These are phyloP conservation scores for Temnothorax curvispinosus DNA, from an alignment of 1,140 invertebrate species.

Conservation along the genomic window DNA sequence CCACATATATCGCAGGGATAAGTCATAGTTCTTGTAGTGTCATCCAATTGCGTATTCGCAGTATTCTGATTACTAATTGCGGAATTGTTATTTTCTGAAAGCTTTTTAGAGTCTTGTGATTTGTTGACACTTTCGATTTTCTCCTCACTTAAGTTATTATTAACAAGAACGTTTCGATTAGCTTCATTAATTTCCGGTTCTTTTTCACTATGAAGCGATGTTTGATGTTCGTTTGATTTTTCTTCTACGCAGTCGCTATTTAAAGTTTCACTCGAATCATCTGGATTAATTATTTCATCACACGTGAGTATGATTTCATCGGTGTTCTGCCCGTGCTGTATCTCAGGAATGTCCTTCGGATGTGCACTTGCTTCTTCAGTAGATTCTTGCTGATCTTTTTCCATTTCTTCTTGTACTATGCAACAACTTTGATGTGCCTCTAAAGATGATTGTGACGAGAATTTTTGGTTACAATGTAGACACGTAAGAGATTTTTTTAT, in stretches of 20 bases:
- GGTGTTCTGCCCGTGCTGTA: background rate
- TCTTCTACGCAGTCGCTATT: background rate
- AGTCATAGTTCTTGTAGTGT: background rate
- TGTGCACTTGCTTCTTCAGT: background rate
- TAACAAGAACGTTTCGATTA: background rate
- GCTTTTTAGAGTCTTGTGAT: background rate
- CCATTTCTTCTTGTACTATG: background rate
- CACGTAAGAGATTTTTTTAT: constrained; percentile 50
- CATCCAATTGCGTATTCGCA: background rate
- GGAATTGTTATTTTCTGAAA: background rate
- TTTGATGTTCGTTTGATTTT: background rate
- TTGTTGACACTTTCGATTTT: background rate
- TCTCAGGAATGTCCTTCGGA: background rate
- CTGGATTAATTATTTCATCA: background rate
- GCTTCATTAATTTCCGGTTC: background rate
- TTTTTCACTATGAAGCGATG: background rate
- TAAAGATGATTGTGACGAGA: constrained; percentile 44
- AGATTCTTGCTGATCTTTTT: background rate
- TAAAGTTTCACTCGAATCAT: background rate
- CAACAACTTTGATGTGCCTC: constrained; percentile 61
- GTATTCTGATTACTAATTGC: background rate
- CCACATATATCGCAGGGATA: constrained; percentile 71
- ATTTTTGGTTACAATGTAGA: constrained; percentile 58
- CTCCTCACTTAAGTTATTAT: background rate
- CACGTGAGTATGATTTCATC: background rate